A percentile compares a stretch with the other conserved stretches of the same genome.
Conservation (phyloP, 2,888 invertebrate genomes). For the Exephanes ischioxanthus region DNA sequence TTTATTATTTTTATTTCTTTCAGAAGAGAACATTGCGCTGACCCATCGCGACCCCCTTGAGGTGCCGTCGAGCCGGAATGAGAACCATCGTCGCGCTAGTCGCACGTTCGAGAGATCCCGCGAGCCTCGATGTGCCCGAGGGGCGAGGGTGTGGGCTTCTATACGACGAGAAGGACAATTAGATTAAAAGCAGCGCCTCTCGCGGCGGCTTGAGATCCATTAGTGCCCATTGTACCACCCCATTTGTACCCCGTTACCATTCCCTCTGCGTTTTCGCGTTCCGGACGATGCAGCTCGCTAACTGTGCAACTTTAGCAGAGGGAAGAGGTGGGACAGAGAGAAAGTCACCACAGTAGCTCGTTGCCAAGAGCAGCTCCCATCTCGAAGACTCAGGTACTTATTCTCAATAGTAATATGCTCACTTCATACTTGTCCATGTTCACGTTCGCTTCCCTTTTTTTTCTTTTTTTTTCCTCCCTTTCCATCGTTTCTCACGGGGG, state of each 20-base stretch:
- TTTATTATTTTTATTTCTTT: neutral
- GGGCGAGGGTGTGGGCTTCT: conserved; percentile 63
- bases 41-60: conserved; percentile 41
- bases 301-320: conserved; percentile 27
- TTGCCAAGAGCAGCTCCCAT: conserved; percentile 73
- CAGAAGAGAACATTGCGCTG: neutral
- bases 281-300: conserved; percentile 54
- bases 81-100: conserved; percentile 47
- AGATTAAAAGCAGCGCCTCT: conserved; percentile 85
- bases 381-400: conserved; percentile 84
- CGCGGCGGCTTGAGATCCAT: conserved; percentile 85
- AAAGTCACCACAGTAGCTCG: conserved; percentile 20
- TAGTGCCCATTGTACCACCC: conserved; percentile 85
- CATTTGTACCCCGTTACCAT: conserved; percentile 80
- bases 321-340: conserved; percentile 20
- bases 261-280: conserved; percentile 44
- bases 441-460: conserved; percentile 71
- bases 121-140: conserved; percentile 35
- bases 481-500: conserved; percentile 46
- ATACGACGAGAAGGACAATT: conserved; percentile 82
- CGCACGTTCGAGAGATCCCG: conserved; percentile 68
- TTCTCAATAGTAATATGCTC: conserved; percentile 85
- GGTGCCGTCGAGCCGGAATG: conserved; percentile 38
- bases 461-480: conserved; percentile 51
- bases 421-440: conserved; percentile 81